Evolutionary conservation across 2,113 vertebrate genomes (phyloP).

Genomic region (Oncorhynchus mykiss): DNA sequence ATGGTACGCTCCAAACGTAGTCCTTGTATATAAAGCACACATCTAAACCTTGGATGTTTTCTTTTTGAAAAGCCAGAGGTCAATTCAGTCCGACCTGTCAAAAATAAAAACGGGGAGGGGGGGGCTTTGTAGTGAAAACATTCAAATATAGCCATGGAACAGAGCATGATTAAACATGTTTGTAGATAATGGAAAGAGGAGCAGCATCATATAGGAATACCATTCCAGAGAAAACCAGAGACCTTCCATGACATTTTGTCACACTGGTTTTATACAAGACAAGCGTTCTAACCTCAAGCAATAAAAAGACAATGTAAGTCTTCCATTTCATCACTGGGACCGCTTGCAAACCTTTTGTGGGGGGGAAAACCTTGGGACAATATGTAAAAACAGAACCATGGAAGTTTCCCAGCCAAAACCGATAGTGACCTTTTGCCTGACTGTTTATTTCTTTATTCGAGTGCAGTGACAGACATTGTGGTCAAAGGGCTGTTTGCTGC

Average conservation of each 20-base stretch:
- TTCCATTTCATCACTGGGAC: constrained; percentile 50
- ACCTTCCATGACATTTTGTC: background rate
- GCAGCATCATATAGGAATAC: background rate
- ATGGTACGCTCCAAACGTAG: background rate
- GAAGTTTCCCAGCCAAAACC: constrained; percentile 57
- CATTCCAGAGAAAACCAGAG: background rate
- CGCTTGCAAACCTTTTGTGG: constrained; percentile 28
- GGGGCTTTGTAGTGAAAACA: background rate
- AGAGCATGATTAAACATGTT: background rate
- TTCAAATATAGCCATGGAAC: background rate
- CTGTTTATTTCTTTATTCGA: constrained; percentile 76
- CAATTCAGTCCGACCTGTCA: background rate
- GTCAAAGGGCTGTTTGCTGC: constrained; percentile 66
- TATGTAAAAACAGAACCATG: constrained; percentile 41
- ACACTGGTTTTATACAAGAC: constrained; percentile 22
- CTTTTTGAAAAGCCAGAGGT: background rate
- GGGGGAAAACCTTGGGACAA: constrained; percentile 33
- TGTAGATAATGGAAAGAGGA: background rate
- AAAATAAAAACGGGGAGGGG: background rate
- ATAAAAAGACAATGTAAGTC: constrained; percentile 30
- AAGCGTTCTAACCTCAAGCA: constrained; percentile 24
- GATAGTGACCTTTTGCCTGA: constrained; percentile 70
- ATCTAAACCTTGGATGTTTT: too few species aligned
- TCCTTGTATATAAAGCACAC: background rate
- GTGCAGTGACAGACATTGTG: constrained; percentile 68